Conservation (phyloP, 2,113 vertebrate species). For the Salvator merianae region DNA sequence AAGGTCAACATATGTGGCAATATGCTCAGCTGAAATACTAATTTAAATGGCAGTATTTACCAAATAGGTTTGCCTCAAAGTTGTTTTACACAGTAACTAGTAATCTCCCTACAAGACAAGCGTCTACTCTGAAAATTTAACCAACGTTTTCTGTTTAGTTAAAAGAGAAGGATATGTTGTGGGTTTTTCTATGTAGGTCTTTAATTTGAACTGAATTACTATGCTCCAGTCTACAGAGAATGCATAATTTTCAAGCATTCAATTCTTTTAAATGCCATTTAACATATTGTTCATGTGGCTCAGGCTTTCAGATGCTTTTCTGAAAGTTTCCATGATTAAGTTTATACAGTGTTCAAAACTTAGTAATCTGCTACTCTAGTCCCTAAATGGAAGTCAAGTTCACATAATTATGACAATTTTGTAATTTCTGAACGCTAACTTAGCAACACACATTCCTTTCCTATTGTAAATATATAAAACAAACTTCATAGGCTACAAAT, state of each 20-base stretch:
- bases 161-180: background rate
- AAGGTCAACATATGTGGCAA: background rate
- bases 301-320: conserved; percentile 2
- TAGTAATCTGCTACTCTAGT: background rate
- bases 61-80: background rate
- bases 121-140: background rate
- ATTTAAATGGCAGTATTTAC: background rate
- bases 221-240: background rate
- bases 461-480: conserved; percentile 33
- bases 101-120: background rate
- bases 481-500: background rate
- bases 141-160: background rate
- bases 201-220: conserved; percentile 6
- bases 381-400: background rate
- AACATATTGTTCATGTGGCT: background rate
- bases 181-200: background rate
- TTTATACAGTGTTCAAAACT: background rate
- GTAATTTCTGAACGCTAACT: conserved; percentile 14
- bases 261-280: background rate
- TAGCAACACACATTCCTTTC: background rate
- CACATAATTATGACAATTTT: background rate
- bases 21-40: conserved; percentile 1
- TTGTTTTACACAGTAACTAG: background rate
- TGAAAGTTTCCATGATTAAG: background rate
- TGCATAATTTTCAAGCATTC: background rate